Evolutionary conservation across 2,888 invertebrate genomes (phyloP).

Genomic region (Plebejus melissa): DNA sequence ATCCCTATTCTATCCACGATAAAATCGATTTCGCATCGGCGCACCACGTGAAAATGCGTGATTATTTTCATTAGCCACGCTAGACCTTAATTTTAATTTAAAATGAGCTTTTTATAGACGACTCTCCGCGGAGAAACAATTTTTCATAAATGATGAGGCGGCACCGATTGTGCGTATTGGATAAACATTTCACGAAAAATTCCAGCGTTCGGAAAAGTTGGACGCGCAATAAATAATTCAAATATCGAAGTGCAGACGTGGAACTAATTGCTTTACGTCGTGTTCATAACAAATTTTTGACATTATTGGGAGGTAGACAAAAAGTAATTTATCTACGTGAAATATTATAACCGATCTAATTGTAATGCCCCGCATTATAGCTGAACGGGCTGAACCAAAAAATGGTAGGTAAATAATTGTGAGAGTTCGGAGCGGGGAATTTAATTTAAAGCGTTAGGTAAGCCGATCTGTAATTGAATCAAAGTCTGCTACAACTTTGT

Average conservation of each 20-base stretch:
- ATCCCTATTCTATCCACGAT: constrained; percentile 37
- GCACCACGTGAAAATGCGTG: constrained; percentile 47
- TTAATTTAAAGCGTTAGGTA: constrained; percentile 41
- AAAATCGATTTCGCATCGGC: constrained; percentile 46
- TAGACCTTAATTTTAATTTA: constrained; percentile 78
- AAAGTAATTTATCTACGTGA: constrained; percentile 25
- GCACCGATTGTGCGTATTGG: constrained; percentile 74
- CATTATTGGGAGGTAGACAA: constrained; percentile 9
- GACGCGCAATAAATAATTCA: constrained; percentile 61
- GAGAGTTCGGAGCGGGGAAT: constrained; percentile 29
- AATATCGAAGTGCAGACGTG: constrained; percentile 65
- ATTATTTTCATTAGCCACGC: constrained; percentile 60
- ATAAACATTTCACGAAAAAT: constrained; percentile 73
- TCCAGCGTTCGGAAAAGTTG: constrained; percentile 55
- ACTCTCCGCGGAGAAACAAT: constrained; percentile 69
- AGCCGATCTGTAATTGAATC: constrained; percentile 47
- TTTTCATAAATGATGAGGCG: constrained; percentile 77
- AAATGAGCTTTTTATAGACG: constrained; percentile 76
- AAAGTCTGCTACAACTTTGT: constrained; percentile 43
- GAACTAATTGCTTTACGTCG: constrained; percentile 67
- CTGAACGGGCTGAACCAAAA: constrained; percentile 25
- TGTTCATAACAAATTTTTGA: constrained; percentile 43
- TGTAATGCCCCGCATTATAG: constrained; percentile 27
- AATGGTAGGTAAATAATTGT: constrained; percentile 14
- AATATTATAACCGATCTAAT: neutral